A percentile compares a stretch with the other conserved stretches of the same genome.
phyloP scores from a whole-genome alignment of 2,113 vertebrate genomes.

The Bufo gargarizans region DNA sequence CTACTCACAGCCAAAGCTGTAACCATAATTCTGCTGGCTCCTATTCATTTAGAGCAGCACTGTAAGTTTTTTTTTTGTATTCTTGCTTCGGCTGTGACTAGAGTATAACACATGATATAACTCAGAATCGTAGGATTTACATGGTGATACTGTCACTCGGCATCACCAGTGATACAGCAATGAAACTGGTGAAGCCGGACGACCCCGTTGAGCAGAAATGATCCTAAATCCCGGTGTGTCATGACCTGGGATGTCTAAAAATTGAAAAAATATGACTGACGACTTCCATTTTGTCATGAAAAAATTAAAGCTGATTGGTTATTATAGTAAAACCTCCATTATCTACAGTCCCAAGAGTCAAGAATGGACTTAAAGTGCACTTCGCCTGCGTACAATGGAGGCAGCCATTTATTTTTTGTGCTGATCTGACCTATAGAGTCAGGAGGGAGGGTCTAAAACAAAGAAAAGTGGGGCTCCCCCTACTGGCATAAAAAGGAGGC shows the following conservation, averaged over 20 bases:
- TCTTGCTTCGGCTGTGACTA: background rate
- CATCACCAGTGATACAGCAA: too few species aligned
- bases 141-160: too few species aligned
- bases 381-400: background rate
- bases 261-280: too few species aligned
- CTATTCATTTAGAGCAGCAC: too few species aligned
- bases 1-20: background rate
- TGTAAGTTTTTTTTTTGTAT: background rate
- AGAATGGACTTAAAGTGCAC: background rate
- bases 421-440: background rate
- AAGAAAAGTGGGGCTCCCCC: background rate
- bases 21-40: background rate
- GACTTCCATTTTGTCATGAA: background rate
- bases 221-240: too few species aligned
- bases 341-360: background rate
- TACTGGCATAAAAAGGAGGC: background rate
- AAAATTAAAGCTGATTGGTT: background rate
- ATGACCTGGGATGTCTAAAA: too few species aligned
- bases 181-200: too few species aligned
- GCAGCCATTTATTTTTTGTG: background rate
- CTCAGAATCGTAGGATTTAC: background rate
- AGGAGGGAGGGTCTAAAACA: background rate
- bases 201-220: too few species aligned
- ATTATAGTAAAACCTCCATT: background rate
- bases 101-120: background rate